phyloP scores from a whole-genome alignment of 2,113 vertebrate species.

The Clarias macrocephalus region DNA sequence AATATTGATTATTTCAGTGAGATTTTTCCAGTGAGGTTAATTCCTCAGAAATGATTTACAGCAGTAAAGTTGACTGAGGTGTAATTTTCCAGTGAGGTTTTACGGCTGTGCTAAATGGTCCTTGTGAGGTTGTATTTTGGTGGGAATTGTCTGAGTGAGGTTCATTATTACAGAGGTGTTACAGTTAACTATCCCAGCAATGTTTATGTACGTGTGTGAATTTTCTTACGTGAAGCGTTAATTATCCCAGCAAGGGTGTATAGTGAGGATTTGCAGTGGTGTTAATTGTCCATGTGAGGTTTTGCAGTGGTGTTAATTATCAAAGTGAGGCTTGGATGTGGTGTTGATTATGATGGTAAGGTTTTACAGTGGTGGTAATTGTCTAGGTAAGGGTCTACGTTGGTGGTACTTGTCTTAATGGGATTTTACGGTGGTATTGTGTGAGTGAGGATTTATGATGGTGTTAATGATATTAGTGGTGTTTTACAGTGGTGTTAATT shows the following conservation, averaged over 20 bases:
- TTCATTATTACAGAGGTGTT: constrained; percentile 64
- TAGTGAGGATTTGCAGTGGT: constrained; percentile 77
- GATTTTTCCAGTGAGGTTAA: neutral
- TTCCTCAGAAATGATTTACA: neutral
- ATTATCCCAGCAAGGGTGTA: constrained; percentile 81
- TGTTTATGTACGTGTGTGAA: constrained; percentile 51
- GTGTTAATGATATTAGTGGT: neutral
- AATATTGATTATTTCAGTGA: too few relatives aligned
- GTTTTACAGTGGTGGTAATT: neutral
- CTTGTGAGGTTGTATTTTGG: constrained; percentile 28
- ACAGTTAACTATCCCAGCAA: too few relatives aligned
- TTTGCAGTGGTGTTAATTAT: constrained; percentile 66
- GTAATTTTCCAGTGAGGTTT: neutral
- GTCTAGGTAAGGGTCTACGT: constrained; percentile 61
- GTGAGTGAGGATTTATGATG: neutral
- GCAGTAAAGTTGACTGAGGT: neutral
- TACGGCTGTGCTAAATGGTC: neutral
- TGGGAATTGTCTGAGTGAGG: too few relatives aligned
- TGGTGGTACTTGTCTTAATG: constrained; percentile 79
- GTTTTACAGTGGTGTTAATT: constrained; percentile 79
- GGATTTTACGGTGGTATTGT: constrained; percentile 73
- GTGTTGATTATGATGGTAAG: neutral
- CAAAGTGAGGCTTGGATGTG: too few relatives aligned
- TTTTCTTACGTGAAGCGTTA: constrained; percentile 48
- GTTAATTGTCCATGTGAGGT: constrained; percentile 80